These are phyloP conservation scores for Corvus moneduloides DNA, from an alignment of 2,113 vertebrate genomes.

Conservation along the genomic window DNA sequence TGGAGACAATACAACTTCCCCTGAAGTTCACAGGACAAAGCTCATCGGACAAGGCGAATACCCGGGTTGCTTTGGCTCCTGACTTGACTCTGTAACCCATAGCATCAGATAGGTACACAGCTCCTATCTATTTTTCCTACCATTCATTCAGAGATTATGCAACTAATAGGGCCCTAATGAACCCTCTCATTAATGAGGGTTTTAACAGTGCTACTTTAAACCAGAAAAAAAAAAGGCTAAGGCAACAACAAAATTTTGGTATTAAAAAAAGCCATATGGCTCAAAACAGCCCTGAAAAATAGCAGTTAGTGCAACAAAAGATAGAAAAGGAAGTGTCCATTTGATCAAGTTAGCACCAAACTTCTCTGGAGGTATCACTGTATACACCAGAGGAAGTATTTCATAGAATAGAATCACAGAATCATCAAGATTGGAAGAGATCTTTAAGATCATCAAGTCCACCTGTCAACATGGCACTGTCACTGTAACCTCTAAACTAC, in stretches of 20 bases:
- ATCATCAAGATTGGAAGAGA: background rate
- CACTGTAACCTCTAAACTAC: background rate
- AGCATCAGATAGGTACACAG: background rate
- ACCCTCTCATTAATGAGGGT: fast-evolving
- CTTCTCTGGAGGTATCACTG: background rate
- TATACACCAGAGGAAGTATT: background rate
- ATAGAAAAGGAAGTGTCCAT: background rate
- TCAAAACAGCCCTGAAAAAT: background rate
- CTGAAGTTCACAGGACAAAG: background rate
- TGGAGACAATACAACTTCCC: background rate
- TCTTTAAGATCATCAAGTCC: background rate
- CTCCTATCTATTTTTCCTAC: background rate
- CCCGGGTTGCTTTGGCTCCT: background rate
- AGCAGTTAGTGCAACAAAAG: background rate
- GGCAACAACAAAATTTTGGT: background rate
- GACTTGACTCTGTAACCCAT: background rate
- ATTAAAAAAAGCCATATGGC: background rate
- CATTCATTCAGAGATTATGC: background rate
- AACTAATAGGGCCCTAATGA: background rate
- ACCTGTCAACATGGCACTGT: too few relatives aligned
- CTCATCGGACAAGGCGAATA: background rate
- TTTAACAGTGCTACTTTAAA: background rate
- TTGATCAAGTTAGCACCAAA: background rate
- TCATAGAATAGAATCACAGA: background rate
- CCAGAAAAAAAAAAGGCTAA: background rate